phyloP scores from a whole-genome alignment of 2,797 vertebrate species.

The Clarias pachynema region DNA sequence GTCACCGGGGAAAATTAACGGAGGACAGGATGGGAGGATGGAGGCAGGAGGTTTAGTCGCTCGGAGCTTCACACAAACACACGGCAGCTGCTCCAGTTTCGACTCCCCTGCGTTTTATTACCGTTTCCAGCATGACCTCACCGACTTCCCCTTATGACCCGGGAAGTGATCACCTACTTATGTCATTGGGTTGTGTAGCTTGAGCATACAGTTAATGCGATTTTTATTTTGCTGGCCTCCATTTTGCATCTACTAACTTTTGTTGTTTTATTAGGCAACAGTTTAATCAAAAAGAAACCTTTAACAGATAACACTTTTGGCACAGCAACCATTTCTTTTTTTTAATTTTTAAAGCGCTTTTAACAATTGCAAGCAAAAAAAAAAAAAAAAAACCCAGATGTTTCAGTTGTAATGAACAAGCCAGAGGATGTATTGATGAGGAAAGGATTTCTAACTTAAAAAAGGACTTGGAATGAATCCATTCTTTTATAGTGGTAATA shows the following conservation, averaged over 20 bases:
- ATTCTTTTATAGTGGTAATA: background rate
- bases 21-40: conserved; percentile 29
- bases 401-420: background rate
- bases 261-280: background rate
- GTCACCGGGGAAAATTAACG: conserved; percentile 56
- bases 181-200: background rate
- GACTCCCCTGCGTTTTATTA: conserved; percentile 34
- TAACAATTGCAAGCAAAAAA: background rate
- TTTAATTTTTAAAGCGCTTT: background rate
- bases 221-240: background rate
- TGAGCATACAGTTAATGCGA: background rate
- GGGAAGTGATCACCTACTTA: conserved; percentile 16
- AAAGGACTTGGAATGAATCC: background rate
- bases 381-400: background rate
- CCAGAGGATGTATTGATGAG: background rate
- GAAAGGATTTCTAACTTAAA: background rate
- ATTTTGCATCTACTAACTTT: background rate
- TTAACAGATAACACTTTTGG: background rate
- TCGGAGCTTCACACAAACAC: conserved; percentile 42
- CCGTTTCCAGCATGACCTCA: conserved; percentile 16
- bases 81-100: conserved; percentile 51
- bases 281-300: background rate
- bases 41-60: conserved; percentile 17
- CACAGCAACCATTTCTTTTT: background rate
- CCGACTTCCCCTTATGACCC: conserved; percentile 20